Evolutionary conservation across 2,888 invertebrate species (phyloP), one percentile per base, ranked within the genome.

Genomic region (Dusona sp.): DNA sequence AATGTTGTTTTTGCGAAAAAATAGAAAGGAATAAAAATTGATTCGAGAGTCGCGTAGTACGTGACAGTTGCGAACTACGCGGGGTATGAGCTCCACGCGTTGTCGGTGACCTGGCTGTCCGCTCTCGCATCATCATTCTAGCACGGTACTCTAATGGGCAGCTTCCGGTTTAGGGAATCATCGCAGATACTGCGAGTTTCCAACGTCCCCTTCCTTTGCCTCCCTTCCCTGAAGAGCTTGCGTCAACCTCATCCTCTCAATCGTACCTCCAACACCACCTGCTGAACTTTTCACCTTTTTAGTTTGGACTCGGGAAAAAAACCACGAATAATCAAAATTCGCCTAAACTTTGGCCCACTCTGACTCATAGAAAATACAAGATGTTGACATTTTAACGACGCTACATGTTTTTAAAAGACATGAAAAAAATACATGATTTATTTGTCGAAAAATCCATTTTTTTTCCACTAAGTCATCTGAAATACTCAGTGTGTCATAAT

Each of bases 151-250:
- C 88, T 92, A 91, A 92, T 92, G 88, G 89, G 86, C 87, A 84
- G 89, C 89, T 92, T 92, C 92, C 92, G 92, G 90, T 90, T 89
- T 81, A 88, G 87, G 87, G 89, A 88, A 92, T 91, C 89, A 91
- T 89, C 91, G 88, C 89, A 89, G 83, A 82, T 83, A 70, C 84
- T 67, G 72, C 65, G 79, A 77, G 83, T 64, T 74, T 38, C 61
- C 74, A 78, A 73, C 65, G n/a, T 67, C n/a, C 54, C 38, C 48
- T 25, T 29, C 42, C n/a, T 38, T 61, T 29, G 25, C 25, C 45
- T 22, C n/a, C 13, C 61, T 16, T 6, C 16, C 38, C 51, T 70
- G 33, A 22, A 51, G 64, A 80, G 42, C 77, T 45, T 45, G 65
- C 57, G 72, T 70, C 77, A 75, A 75, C 80, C 73, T 83, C 77